Evolutionary conservation across 2,113 vertebrate species (phyloP), one percentile per base, ranked within the genome.

Genomic region (Anarhynchus alexandrinus): DNA sequence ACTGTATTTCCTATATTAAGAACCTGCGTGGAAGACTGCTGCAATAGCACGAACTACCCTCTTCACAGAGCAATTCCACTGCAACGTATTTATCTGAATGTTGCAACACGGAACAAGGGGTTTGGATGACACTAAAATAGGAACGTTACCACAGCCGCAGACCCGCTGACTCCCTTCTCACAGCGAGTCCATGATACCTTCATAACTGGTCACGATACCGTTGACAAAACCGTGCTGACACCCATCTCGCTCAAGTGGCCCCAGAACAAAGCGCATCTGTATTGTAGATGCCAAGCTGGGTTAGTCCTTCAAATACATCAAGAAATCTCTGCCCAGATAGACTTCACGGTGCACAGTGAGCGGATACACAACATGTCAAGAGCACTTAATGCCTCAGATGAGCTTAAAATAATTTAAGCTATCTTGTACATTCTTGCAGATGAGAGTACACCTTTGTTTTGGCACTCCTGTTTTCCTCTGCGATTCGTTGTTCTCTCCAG

Each of bases 131-230:
- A 29, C 29, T 4, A 12, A 47, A 72, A 40, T 4, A 73, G 62
- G 12, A 62, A 34, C 2, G 4, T 45, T 29, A 29, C 25, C 23
- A 10, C 30, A 78, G 23, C 6, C n/a, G 34, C 34, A 36, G 57
- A 42, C 59, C 25, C 8, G 1, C 34, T 20, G 54, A 25, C 20
- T 22, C 54, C 40, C 10, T 66, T 22, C 26, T 47, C 34, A 20
- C 8, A 5, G 13, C 5, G 45, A 55, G 43, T 13, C 43, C 32
- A 29, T 3, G 16, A 27, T 7, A 49, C 10, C 58, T 69, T 40
- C 23, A 4, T 0, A 13, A 62, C 1, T 4, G 1, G 19, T 55
- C 17, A 20, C 4, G 3, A 21, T 15, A 20, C n/a, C 26, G 8
- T 9, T 52, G 62, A 22, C n/a, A 64, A 82, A 38, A 8, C 10